A percentile compares a stretch with the other conserved stretches of the same genome.
These are phyloP conservation scores for Adela reaumurella DNA, from an alignment of 2,888 invertebrate species.

Conservation along the genomic window DNA sequence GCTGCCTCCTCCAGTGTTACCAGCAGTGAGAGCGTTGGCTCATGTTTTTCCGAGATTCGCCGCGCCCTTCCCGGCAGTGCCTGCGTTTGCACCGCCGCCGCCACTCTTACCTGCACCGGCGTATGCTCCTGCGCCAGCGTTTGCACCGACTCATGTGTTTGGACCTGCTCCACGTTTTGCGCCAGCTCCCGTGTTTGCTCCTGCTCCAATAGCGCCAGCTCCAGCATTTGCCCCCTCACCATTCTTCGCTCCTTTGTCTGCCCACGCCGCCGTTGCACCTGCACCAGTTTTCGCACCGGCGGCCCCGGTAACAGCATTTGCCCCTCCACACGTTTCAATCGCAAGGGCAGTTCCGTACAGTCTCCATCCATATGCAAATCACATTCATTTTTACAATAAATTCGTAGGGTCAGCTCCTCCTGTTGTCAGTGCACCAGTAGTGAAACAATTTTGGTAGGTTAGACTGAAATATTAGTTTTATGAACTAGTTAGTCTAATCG, in stretches of 20 bases:
- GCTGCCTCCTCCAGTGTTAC: conserved; percentile 1
- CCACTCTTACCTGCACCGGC: conserved; percentile 18
- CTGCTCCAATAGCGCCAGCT: conserved; percentile 16
- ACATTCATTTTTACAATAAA: conserved; percentile 36
- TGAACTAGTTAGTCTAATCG: neutral
- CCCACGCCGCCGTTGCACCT: conserved; percentile 9
- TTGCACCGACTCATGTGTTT: conserved; percentile 20
- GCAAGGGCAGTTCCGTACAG: conserved; percentile 35
- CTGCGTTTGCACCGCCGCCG: conserved; percentile 20
- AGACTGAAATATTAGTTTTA: neutral
- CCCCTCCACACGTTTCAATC: conserved; percentile 17
- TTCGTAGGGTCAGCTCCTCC: conserved; percentile 19
- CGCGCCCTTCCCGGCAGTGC: conserved; percentile 14
- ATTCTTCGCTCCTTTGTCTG: conserved; percentile 6
- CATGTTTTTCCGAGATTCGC: conserved; percentile 12
- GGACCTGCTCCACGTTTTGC: too few relatives aligned
- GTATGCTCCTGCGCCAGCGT: conserved; percentile 12
- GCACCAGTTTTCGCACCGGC: conserved; percentile 15
- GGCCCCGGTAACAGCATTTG: neutral
- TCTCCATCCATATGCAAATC: conserved; percentile 37
- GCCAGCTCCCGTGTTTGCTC: conserved; percentile 10
- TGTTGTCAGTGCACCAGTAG: conserved; percentile 17
- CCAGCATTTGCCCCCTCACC: conserved; percentile 21
- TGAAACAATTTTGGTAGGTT: conserved; percentile 36
- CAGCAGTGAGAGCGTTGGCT: conserved; percentile 2